These are phyloP conservation scores for Erannis defoliaria DNA, from an alignment of 2,888 invertebrate genomes.

Conservation along the genomic window DNA sequence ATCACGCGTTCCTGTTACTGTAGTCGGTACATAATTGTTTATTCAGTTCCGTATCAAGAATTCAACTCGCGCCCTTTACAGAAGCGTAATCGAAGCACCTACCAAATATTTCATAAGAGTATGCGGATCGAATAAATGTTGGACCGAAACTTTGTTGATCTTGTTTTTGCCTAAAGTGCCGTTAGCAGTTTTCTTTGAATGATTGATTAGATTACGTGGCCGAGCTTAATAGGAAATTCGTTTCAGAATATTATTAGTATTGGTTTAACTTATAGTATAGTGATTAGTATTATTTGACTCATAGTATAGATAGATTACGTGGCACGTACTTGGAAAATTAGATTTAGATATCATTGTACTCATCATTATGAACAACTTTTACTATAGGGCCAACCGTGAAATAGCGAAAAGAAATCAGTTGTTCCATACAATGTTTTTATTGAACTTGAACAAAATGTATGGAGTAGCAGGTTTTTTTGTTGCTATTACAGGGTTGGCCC, in stretches of 20 bases:
- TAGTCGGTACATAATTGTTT: constrained; percentile 44
- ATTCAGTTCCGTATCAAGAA: constrained; percentile 54
- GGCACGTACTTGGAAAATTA: no score
- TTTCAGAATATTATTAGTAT: neutral
- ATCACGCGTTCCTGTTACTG: constrained; percentile 24
- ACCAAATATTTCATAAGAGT: constrained; percentile 34
- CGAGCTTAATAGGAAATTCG: constrained; percentile 7
- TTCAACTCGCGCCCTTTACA: constrained; percentile 49
- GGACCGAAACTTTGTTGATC: constrained; percentile 17
- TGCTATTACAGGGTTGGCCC: no score
- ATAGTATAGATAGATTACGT: neutral
- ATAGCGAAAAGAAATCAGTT: no score
- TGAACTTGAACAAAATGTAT: no score
- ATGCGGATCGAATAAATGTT: constrained; percentile 21
- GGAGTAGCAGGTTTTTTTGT: no score
- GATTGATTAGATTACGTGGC: constrained; percentile 26
- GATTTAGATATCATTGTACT: no score
- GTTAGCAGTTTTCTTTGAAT: constrained; percentile 25
- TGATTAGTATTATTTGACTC: no score
- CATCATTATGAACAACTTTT: no score
- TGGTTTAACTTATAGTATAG: neutral
- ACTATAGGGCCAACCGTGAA: no score
- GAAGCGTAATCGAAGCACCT: constrained; percentile 36
- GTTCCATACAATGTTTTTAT: no score
- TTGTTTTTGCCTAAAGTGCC: constrained; percentile 23